Base-by-base conservation (phyloP, 2,797 vertebrate species). In the Psittacula echo region DNA sequence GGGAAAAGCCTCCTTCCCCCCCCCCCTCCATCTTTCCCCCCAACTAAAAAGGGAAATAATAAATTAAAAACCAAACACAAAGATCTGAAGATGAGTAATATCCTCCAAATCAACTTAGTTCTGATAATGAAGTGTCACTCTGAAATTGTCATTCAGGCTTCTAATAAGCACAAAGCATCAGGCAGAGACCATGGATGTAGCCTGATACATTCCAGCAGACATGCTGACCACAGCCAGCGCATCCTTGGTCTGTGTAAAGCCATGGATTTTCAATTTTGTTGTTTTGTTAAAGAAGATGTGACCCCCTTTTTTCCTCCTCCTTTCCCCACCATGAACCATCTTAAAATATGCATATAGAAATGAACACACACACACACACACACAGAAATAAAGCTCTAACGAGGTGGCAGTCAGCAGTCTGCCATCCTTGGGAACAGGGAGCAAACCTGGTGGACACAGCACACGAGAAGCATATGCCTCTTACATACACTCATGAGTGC, bases 71-170 rank as follows among this genome's bases (percentile, higher is more conserved):
- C 1, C 50, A 39, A 83, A 90, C 1, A 7, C 11, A 27, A 53
- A 68, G 89, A 73, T 45, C 11, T 82, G 67, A 85, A 24, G 76
- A 84, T 53, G 48, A 47, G 37, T 8, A 53, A 8, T 45, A 41
- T 18, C 58, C 58, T 80, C 22, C 88, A 37, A 74, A 90, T 56
- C 76, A 61, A 37, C 24, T 83, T n/a, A 22, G 64, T 29, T 71
- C 19, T 32, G 74, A 56, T 73, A 92, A 93, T 21, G 42, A 95
- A 88, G 82, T 10, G 34, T 45, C 74, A 37, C 58, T 83, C 74
- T 1, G 22, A 92, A 85, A 93, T 66, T 34, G 22, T 26, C 75
- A 45, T 39, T 91, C 86, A 76, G 77, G 19, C 45, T 81, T 65
- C 13, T 32, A 60, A 30, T 13, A 32, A 42, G 71, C 61, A 77